These are phyloP conservation scores for Cerceris rybyensis DNA, from an alignment of 2,888 invertebrate species.

Conservation along the genomic window DNA sequence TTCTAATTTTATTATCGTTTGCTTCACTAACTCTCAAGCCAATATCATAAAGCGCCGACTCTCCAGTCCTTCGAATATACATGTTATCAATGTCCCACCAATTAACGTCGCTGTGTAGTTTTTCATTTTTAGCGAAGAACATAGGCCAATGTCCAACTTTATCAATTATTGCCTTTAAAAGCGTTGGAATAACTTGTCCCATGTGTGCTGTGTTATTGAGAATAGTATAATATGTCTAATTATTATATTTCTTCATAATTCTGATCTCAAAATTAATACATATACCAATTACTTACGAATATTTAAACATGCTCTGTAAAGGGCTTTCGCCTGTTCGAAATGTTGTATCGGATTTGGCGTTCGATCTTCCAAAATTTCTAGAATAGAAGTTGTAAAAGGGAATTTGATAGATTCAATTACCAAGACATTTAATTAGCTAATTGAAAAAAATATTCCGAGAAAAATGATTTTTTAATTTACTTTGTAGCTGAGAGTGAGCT, in stretches of 20 bases:
- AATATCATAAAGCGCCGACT: neutral
- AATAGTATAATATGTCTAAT: neutral
- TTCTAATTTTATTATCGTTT: too few species aligned
- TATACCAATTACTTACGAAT: neutral
- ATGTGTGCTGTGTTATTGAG: neutral
- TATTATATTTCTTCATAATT: neutral
- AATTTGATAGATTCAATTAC: neutral
- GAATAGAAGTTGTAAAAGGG: neutral
- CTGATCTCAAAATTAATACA: neutral
- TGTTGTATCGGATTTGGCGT: neutral
- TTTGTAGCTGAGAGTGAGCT: neutral
- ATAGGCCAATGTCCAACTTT: constrained; percentile 1
- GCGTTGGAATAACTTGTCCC: neutral
- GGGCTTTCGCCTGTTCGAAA: neutral
- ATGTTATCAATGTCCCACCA: neutral
- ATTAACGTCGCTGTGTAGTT: neutral
- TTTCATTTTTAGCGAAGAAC: neutral
- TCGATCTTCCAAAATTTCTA: neutral
- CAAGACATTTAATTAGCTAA: neutral
- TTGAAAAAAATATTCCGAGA: neutral
- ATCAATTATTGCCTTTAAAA: neutral
- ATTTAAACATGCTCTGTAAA: neutral
- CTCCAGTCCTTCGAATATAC: neutral
- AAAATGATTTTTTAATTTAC: neutral
- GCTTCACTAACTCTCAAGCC: too few species aligned